These are phyloP conservation scores for Helicoverpa armigera DNA, from an alignment of 1,140 invertebrate species.

Conservation along the genomic window DNA sequence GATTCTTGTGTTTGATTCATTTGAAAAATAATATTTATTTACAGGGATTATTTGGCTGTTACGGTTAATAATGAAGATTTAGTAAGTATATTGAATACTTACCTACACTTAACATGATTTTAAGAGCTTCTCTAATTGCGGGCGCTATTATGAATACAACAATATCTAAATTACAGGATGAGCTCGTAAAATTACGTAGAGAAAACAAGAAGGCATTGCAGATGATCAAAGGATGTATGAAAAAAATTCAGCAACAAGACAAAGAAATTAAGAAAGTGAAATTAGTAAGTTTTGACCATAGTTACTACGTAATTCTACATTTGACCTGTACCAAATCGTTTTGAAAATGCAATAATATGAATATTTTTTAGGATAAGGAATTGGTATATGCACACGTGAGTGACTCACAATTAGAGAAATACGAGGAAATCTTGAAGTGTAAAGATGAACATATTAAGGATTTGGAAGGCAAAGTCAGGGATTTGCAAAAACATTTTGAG, in stretches of 20 bases:
- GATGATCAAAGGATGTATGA: slow-evolving; percentile 84
- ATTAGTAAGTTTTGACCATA: slow-evolving; percentile 63
- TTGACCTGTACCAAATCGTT: not conserved
- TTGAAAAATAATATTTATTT: slow-evolving; percentile 47
- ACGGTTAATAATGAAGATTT: slow-evolving; percentile 75
- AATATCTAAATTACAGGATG: slow-evolving; percentile 66
- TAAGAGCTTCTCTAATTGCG: no score
- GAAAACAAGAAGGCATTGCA: slow-evolving; percentile 90
- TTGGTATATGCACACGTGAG: slow-evolving; percentile 76
- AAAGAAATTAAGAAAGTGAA: slow-evolving; percentile 83
- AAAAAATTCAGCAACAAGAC: slow-evolving; percentile 80
- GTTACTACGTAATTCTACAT: not conserved
- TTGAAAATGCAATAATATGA: not conserved
- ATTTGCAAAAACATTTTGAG: slow-evolving; percentile 74
- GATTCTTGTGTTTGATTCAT: no score
- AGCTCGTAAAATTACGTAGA: slow-evolving; percentile 84
- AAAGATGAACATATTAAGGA: slow-evolving; percentile 83
- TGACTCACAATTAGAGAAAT: slow-evolving; percentile 79
- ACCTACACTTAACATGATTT: not conserved
- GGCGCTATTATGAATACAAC: no score
- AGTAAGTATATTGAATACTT: slow-evolving; percentile 60
- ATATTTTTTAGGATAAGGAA: slow-evolving; percentile 74
- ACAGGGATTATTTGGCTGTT: slow-evolving; percentile 73
- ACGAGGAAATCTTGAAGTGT: slow-evolving; percentile 82
- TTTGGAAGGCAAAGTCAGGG: slow-evolving; percentile 75